Evolutionary conservation across 2,113 vertebrate species (phyloP), one percentile per base, ranked within the genome.

Genomic region (Callipepla californica): DNA sequence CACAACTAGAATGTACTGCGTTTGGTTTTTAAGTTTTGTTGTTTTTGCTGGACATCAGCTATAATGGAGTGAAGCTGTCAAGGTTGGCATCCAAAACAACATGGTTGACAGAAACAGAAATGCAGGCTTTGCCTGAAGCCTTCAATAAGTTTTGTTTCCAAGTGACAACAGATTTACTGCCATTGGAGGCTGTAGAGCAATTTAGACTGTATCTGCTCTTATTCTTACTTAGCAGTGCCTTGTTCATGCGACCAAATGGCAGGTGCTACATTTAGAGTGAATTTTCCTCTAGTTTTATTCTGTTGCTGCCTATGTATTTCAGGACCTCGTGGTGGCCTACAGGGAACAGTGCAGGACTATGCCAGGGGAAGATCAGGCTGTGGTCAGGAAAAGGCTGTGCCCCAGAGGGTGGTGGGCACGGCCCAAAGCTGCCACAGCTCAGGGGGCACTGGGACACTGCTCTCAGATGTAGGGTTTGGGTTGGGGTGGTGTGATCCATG

Each of bases 161-260:
- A 68, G 57, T 59, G 59, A 25, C 38, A 38, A 67, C 67, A 0
- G 0, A 9, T 55, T 50, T 53, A 42, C 47, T 92, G 67, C 51
- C 11, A 0, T 1, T 42, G 59, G 32, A 19, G 50, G 30, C 4
- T 38, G 47, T 21, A 66, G 25, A 47, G 34, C 47, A 61, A 11
- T 76, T n/a, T 13, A 44, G 44, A 47, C 55, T 44, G 7, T 30
- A 4, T 2, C 57, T 76, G 53, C 66, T 68, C 18, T 65, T 44
- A 3, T 58, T 73, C 14, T 61, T 34, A 16, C n/a, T 40, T 11
- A 25, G 0, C 4, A 21, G 22, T 67, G 44, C 38, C 84, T 67
- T 94, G 34, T 42, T 90, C 0, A 0, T 59, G 69, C 28, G 15
- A 15, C 17, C 66, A 3, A 61, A 11, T 36, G 9, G 3, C 42